phyloP scores from a whole-genome alignment of 2,113 vertebrate species.

The Taxidea taxus region DNA sequence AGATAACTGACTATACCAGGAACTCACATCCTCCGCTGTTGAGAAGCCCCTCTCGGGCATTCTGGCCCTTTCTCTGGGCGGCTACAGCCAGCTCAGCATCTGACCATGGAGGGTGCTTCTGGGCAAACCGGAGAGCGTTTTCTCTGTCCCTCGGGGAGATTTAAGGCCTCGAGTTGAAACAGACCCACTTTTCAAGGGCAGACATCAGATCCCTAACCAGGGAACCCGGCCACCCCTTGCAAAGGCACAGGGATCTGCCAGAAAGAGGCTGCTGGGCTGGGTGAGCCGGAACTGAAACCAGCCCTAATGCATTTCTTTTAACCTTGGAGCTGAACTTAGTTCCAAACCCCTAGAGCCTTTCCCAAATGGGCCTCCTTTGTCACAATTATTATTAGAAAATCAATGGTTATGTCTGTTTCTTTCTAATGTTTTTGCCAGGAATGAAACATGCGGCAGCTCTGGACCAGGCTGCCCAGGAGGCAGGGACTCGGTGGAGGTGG shows the following conservation, averaged over 20 bases:
- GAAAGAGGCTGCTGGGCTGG: background rate
- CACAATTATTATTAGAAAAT: constrained; percentile 74
- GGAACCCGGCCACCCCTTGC: background rate
- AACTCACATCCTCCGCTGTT: accelerated
- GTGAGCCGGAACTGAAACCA: background rate
- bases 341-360: constrained; percentile 42
- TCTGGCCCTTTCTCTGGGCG: background rate
- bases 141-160: background rate
- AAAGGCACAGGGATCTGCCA: background rate
- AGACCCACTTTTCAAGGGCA: background rate
- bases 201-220: background rate
- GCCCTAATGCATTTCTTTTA: constrained; percentile 42
- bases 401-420: constrained; percentile 61
- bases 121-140: background rate
- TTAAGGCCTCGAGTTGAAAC: background rate
- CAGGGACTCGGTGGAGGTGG: background rate
- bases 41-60: too few species aligned
- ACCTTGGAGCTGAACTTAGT: constrained; percentile 44
- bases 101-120: background rate
- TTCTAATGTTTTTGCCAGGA: constrained; percentile 58
- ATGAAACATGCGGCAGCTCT: background rate
- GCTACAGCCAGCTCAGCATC: too few species aligned
- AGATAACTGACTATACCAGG: too few species aligned
- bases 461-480: background rate
- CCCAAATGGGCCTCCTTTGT: constrained; percentile 41